phyloP scores from a whole-genome alignment of 2,797 vertebrate species.

The Lacerta bilineata region DNA sequence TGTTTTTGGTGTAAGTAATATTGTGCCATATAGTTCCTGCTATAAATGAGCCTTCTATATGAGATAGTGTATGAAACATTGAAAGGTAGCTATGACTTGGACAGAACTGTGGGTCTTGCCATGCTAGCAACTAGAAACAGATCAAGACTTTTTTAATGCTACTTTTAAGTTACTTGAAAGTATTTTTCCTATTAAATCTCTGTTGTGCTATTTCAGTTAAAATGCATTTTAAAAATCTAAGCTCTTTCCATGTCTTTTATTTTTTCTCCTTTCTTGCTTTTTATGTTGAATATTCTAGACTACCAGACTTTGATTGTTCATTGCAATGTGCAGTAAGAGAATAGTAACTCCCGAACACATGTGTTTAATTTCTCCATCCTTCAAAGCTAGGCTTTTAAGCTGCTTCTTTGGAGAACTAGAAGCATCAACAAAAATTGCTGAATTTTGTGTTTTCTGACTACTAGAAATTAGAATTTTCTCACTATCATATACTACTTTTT shows the following conservation, averaged over 20 bases:
- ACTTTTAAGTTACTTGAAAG: constrained; percentile 2
- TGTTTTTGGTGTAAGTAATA: background rate
- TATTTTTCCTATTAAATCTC: background rate
- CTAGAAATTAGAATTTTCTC: background rate
- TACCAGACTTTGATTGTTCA: background rate
- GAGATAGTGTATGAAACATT: background rate
- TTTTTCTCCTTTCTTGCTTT: background rate
- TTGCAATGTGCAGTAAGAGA: background rate
- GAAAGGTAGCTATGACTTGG: background rate
- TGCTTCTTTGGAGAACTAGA: background rate
- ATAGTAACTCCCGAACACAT: background rate
- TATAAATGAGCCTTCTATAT: background rate
- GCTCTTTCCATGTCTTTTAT: background rate
- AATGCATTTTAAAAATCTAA: background rate
- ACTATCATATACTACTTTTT: background rate
- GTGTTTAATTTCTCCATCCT: background rate
- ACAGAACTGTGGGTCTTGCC: background rate
- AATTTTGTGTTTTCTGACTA: background rate
- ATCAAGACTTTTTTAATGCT: background rate
- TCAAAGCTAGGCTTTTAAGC: background rate
- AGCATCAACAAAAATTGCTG: background rate
- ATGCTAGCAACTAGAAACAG: background rate
- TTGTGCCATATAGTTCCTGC: background rate
- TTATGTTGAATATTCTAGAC: constrained; percentile 22
- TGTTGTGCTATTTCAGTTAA: background rate